phyloP scores from a whole-genome alignment of 37 sponge, comb jelly and placozoan genomes.

The Chondrosia reniformis region DNA sequence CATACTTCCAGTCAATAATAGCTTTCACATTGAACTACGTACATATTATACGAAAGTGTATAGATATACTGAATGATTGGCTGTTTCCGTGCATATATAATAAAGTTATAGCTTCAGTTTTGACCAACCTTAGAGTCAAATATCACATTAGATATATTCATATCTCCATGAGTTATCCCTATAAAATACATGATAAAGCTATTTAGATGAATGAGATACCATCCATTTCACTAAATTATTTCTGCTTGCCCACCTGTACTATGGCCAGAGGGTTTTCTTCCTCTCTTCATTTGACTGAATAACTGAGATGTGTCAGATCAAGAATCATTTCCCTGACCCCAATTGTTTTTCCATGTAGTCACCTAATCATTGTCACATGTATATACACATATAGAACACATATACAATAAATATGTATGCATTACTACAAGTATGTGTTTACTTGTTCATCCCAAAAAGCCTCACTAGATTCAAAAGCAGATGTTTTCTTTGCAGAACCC shows the following conservation, averaged over 20 bases:
- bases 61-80: neutral
- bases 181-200: neutral
- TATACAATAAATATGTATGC: neutral
- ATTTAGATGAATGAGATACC: neutral
- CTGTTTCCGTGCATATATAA: neutral
- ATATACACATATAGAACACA: neutral
- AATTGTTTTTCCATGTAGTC: too few relatives aligned
- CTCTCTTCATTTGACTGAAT: too few relatives aligned
- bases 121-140: neutral
- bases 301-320: too few relatives aligned
- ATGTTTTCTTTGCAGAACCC: neutral
- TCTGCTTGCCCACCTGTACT: too few relatives aligned
- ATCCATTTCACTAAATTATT: neutral
- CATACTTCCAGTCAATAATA: constrained; percentile 4
- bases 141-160: constrained; percentile 7
- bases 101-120: neutral
- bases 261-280: too few relatives aligned
- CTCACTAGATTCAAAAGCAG: neutral
- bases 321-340: too few relatives aligned
- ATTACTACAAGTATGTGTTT: neutral
- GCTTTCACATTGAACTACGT: constrained; percentile 10
- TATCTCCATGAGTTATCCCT: constrained; percentile 10
- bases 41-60: neutral
- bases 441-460: neutral
- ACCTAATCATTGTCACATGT: too few relatives aligned